These are phyloP conservation scores for Melipona bicolor DNA, from an alignment of 2,888 invertebrate species.

Conservation along the genomic window DNA sequence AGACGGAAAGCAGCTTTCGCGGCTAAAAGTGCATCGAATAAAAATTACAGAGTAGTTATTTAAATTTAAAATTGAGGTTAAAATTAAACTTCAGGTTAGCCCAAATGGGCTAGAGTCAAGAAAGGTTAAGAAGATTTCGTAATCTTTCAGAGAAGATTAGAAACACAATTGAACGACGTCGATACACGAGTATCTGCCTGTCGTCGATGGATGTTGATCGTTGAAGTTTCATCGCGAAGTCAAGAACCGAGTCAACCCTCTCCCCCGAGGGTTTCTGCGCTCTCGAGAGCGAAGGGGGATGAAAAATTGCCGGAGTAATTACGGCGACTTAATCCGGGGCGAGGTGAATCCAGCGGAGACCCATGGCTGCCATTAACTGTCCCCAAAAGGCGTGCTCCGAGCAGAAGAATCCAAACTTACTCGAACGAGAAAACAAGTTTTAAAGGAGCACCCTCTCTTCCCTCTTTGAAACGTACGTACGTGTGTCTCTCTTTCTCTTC, in stretches of 20 bases:
- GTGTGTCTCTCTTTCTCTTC: background rate
- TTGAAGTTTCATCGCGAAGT: background rate
- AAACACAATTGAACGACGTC: background rate
- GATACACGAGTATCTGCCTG: background rate
- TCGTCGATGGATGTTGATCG: background rate
- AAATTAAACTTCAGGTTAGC: no score
- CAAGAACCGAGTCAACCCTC: background rate
- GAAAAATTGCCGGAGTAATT: background rate
- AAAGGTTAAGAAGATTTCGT: no score
- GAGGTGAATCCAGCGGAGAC: background rate
- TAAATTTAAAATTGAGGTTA: no score
- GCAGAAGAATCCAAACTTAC: background rate
- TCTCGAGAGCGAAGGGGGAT: background rate
- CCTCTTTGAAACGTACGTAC: background rate
- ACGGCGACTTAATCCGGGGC: background rate
- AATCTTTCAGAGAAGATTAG: no score
- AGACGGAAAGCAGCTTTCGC: no score
- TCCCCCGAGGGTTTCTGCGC: background rate
- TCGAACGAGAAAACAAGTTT: background rate
- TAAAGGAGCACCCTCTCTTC: background rate
- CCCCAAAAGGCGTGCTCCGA: background rate
- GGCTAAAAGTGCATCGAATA: no score
- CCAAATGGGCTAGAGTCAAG: no score
- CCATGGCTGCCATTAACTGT: background rate
- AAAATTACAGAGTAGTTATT: no score